Conservation (phyloP, 2,797 vertebrate species). For the Spinus pinus region DNA sequence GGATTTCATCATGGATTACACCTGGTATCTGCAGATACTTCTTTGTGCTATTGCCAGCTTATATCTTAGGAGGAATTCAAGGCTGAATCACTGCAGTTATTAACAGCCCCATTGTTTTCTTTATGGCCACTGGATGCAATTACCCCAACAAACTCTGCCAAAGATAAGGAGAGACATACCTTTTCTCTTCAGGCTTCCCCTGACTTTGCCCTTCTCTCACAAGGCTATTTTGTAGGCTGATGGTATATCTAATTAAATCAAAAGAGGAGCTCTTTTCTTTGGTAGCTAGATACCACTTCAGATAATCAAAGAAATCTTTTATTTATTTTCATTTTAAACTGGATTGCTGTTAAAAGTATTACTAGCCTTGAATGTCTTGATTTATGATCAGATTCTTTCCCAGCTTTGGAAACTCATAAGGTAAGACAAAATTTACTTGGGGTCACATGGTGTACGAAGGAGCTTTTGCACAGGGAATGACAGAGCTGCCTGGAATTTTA, state of each 20-base stretch:
- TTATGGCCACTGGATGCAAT: background rate
- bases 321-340: background rate
- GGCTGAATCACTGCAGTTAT: background rate
- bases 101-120: background rate
- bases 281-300: background rate
- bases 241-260: background rate
- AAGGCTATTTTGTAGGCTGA: background rate
- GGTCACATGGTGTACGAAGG: background rate
- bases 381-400: background rate
- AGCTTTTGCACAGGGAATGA: background rate
- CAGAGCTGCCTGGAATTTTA: background rate
- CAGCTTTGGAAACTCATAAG: background rate
- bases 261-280: background rate
- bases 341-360: background rate
- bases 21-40: background rate
- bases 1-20: background rate
- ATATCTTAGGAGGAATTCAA: background rate
- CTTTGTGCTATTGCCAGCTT: background rate
- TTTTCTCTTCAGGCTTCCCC: background rate
- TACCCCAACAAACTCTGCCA: background rate
- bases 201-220: background rate
- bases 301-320: background rate
- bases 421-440: background rate
- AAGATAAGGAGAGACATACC: background rate
- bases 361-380: background rate